These are phyloP conservation scores for Indicator maculatus DNA, from an alignment of 2,113 vertebrate species.

Conservation along the genomic window DNA sequence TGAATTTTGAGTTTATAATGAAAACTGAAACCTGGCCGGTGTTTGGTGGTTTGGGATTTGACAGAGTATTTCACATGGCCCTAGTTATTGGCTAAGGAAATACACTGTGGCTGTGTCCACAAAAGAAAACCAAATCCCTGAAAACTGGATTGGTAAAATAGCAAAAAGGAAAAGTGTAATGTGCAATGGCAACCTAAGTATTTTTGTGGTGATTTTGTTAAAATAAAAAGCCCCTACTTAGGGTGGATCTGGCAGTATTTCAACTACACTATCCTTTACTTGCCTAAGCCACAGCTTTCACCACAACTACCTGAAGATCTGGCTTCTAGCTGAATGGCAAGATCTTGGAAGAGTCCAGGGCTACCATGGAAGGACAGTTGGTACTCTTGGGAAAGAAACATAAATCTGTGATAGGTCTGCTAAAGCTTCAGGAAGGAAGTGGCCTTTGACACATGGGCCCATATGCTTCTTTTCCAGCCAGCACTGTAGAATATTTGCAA, in stretches of 20 bases:
- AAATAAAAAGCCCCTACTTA: background rate
- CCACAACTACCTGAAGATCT: slow-evolving; percentile 13
- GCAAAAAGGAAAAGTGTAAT: background rate
- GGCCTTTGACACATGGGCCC: background rate
- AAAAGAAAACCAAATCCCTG: slow-evolving; percentile 10
- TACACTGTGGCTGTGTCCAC: slow-evolving; percentile 7
- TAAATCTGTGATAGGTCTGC: background rate
- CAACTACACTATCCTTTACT: background rate
- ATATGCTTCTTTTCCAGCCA: background rate
- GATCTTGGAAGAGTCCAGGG: background rate
- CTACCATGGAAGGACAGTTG: background rate
- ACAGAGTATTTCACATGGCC: slow-evolving; percentile 55
- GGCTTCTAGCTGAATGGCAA: background rate
- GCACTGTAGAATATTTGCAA: background rate
- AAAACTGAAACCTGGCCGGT: slow-evolving; percentile 56
- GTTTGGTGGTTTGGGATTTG: slow-evolving; percentile 61
- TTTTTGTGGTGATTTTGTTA: background rate
- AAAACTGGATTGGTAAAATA: slow-evolving; percentile 31
- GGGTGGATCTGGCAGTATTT: background rate
- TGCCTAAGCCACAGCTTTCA: background rate
- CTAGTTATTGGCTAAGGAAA: slow-evolving; percentile 41
- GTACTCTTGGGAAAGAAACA: background rate
- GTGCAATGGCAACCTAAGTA: background rate
- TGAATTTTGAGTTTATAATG: slow-evolving; percentile 51
- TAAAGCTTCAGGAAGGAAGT: background rate